phyloP scores from a whole-genome alignment of 2,113 vertebrate genomes.

The Athene cunicularia region DNA sequence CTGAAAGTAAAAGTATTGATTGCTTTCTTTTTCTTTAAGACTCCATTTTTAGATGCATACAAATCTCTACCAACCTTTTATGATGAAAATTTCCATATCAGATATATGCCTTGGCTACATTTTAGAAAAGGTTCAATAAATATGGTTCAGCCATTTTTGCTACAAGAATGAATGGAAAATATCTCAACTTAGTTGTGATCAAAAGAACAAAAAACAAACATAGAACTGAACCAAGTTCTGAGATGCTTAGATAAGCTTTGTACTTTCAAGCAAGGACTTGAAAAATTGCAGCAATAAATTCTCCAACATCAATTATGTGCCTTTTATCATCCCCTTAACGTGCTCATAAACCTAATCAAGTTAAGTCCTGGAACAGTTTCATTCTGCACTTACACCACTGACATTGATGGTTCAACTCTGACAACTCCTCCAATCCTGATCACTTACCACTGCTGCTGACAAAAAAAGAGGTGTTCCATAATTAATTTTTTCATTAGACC shows the following conservation, averaged over 20 bases:
- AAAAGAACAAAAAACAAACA: neutral
- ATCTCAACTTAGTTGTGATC: neutral
- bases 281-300: neutral
- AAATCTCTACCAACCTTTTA: neutral
- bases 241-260: neutral
- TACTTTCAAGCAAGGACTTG: neutral
- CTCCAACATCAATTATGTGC: neutral
- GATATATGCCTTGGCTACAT: neutral
- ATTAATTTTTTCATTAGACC: neutral
- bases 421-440: neutral
- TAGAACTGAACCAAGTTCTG: neutral
- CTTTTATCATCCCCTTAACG: neutral
- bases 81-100: neutral
- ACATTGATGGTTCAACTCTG: neutral
- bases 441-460: neutral
- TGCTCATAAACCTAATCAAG: neutral
- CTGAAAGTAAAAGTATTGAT: neutral
- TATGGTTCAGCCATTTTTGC: neutral
- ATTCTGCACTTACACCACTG: neutral
- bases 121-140: neutral
- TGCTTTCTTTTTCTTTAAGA: neutral
- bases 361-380: neutral
- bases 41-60: neutral
- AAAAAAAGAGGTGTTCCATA: neutral
- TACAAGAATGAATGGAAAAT: neutral